Conservation (phyloP, 2,797 vertebrate species). For the Picus viridis region DNA sequence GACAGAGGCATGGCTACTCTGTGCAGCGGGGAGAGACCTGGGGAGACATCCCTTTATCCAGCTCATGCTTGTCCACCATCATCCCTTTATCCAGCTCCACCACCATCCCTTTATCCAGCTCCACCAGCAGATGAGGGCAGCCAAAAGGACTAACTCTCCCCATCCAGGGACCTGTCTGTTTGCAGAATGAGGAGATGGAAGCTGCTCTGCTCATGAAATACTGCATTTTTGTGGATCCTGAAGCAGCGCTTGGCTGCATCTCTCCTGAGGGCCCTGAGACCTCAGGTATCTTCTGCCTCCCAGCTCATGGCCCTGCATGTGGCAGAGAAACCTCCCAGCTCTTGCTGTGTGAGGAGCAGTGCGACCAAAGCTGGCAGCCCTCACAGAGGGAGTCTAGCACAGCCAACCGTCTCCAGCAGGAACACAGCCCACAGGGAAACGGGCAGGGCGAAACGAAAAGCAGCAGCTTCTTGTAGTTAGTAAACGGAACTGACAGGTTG, state of each 20-base stretch:
- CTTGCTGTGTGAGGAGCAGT: fast-evolving
- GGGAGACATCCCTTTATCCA: not conserved
- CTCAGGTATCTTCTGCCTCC: not conserved
- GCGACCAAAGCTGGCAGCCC: not conserved
- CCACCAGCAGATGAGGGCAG: not conserved
- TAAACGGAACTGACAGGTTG: not conserved
- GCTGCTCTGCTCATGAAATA: not conserved
- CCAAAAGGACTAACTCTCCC: not conserved
- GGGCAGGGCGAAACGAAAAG: not conserved
- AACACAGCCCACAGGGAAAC: not conserved
- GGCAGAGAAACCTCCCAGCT: not conserved
- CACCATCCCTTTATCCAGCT: too few species aligned
- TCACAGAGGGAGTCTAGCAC: fast-evolving
- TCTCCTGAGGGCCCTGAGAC: fast-evolving
- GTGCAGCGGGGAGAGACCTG: fast-evolving
- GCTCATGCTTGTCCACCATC: not conserved
- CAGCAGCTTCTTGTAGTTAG: not conserved
- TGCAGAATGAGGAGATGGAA: not conserved
- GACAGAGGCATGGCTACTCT: not conserved
- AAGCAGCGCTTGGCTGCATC: not conserved
- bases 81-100: too few species aligned
- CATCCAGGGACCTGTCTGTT: fast-evolving
- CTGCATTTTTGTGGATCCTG: not conserved
- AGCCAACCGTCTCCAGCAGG: not conserved
- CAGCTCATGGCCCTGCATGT: fast-evolving